Evolutionary conservation across 1,140 invertebrate species (phyloP).

Genomic region (Octopus bimaculoides): DNA sequence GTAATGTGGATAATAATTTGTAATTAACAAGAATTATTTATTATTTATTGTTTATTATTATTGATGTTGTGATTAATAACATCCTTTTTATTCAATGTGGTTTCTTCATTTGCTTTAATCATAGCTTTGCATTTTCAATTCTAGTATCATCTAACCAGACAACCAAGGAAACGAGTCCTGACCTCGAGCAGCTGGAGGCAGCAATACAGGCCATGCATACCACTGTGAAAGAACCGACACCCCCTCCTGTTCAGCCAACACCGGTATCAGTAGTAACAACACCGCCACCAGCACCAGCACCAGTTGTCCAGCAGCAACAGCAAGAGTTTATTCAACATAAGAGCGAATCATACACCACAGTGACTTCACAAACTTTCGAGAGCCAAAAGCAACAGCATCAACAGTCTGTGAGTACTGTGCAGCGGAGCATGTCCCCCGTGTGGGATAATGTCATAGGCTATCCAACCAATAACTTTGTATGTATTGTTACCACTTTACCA

Average conservation of each 20-base stretch:
- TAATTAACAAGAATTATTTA: no score
- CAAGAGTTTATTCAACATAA: neutral
- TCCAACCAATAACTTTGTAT: conserved; percentile 16
- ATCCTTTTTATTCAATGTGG: no score
- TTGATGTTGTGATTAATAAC: no score
- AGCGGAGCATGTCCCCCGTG: conserved; percentile 40
- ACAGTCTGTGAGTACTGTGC: conserved; percentile 21
- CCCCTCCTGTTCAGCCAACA: no score
- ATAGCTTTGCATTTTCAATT: neutral
- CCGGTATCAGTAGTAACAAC: no score
- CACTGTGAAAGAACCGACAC: no score
- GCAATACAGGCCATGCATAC: neutral
- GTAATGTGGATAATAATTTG: no score
- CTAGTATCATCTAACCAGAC: neutral
- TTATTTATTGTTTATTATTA: no score
- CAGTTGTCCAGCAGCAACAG: neutral
- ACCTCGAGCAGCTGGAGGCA: neutral
- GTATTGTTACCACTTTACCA: neutral
- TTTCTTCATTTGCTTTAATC: no score
- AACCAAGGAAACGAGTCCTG: neutral
- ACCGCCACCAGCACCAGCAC: neutral
- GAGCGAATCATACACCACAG: neutral
- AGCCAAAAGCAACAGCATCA: conserved; percentile 35
- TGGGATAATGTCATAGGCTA: conserved; percentile 41
- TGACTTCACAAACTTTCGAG: conserved; percentile 16